Percentiles rank a stretch among this genome's conserved stretches.
Conservation (phyloP, 2,888 invertebrate species). For the Beris morrisii region DNA sequence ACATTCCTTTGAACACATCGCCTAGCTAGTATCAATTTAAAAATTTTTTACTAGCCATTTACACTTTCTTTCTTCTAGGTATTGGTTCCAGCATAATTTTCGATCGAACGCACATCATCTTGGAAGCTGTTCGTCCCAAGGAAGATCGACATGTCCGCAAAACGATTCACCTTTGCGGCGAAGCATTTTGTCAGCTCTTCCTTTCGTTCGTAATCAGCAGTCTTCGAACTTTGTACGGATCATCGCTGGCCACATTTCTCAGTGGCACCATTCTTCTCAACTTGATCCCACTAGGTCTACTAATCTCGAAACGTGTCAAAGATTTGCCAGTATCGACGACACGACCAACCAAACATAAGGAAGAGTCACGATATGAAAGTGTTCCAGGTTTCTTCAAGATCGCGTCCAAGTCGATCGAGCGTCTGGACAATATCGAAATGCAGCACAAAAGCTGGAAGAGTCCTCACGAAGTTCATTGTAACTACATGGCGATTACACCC, state of each 20-base stretch:
- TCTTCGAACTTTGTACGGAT: slow-evolving; percentile 53
- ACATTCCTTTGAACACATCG: no score
- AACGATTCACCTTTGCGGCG: slow-evolving; percentile 53
- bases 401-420: slow-evolving; percentile 42
- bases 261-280: slow-evolving; percentile 54
- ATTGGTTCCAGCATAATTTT: slow-evolving; percentile 52
- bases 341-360: background rate
- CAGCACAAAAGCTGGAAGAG: slow-evolving; percentile 50
- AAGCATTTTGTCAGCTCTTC: slow-evolving; percentile 55
- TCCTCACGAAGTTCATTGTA: slow-evolving; percentile 50
- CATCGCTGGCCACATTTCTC: slow-evolving; percentile 52
- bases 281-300: slow-evolving; percentile 52
- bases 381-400: slow-evolving; percentile 27
- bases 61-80: slow-evolving; percentile 42
- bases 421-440: slow-evolving; percentile 53
- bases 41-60: no score
- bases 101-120: slow-evolving; percentile 52
- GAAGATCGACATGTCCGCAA: slow-evolving; percentile 55
- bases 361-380: slow-evolving; percentile 21
- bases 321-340: background rate
- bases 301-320: slow-evolving; percentile 49
- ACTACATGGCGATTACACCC: slow-evolving; percentile 45
- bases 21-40: no score
- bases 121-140: slow-evolving; percentile 54
- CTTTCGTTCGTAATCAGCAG: slow-evolving; percentile 55